Evolutionary conservation across 2,888 invertebrate genomes (phyloP), one percentile per base, ranked within the genome.

Genomic region (Congeria kusceri): DNA sequence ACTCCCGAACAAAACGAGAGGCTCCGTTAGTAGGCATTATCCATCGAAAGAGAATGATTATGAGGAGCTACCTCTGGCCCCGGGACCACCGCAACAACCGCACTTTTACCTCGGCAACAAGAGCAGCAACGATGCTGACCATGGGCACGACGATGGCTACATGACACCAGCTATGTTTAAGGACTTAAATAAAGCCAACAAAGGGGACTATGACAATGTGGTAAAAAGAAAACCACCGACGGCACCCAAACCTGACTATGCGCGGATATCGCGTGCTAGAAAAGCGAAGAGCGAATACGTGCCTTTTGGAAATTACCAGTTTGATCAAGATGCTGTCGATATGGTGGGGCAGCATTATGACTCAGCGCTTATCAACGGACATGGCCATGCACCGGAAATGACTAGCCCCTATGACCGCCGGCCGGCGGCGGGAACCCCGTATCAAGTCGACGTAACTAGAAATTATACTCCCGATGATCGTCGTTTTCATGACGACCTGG

Each of bases 61-160:
- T 69, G 91, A 91, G 67, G 90, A 90, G 72, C 82, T 91, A 0
- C 91, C 90, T 1, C 76, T 87, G 0, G 91, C 90, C 2, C 91
- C 91, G 0, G 71, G 83, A 47, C 90, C 90, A 9, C 89, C 90
- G 15, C 62, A 69, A 32, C 90, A 90, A 13, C 88, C 90, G 15
- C 62, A 69, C 13, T 46, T 62, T 56, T n/a, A 74, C 32, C 53
- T 68, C 25, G 62, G 72, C 27, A 66, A 56, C 56, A 39, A 46
- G 11, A 47, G 46, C 23, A 65, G 46, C 20, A 27, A 56, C 11
- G 53, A 77, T 64, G 64, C n/a, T 0, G 57, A 78, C 20, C 46
- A 44, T 44, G 75, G 78, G 1, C 73, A 85, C 13, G 84, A 86
- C 20, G 91, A 90, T 68, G 91, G 89, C 1, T 91, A 91, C 62